Evolutionary conservation across 92 coral and sea anemone genomes (phyloP).

Genomic region (Muricea muricata): DNA sequence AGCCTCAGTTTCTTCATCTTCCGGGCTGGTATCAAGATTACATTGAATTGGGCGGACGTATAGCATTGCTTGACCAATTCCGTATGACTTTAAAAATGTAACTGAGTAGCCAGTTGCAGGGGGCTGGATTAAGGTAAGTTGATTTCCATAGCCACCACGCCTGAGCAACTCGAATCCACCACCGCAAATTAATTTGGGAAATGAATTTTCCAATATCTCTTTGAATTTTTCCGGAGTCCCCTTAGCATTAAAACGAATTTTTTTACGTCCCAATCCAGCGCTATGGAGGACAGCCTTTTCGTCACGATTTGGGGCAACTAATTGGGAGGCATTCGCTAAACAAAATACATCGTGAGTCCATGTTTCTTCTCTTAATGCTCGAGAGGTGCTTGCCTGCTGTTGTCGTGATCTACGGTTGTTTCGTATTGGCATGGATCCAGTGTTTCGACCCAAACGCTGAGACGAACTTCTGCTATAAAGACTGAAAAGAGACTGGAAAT

Average conservation of each 20-base stretch:
- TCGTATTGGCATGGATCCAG: not conserved
- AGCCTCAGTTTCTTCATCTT: not conserved
- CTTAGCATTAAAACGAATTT: not conserved
- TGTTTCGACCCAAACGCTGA: not conserved
- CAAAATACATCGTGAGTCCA: not conserved
- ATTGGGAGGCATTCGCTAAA: not conserved
- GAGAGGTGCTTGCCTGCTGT: not conserved
- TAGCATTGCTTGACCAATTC: too few relatives aligned
- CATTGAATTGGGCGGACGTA: not conserved
- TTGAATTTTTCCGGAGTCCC: not conserved
- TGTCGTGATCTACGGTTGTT: not conserved
- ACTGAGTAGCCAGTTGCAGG: not conserved
- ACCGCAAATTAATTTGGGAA: not conserved
- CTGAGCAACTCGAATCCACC: slow-evolving; percentile 3
- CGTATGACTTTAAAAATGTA: not conserved
- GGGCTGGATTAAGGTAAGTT: not conserved
- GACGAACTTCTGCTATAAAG: not conserved
- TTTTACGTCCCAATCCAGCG: not conserved
- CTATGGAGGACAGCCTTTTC: not conserved
- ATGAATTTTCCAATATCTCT: not conserved
- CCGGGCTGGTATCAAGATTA: not conserved
- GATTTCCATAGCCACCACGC: not conserved
- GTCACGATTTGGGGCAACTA: not conserved
- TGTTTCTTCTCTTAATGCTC: not conserved
- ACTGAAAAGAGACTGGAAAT: not conserved